phyloP scores from a whole-genome alignment of 1,140 invertebrate species.

The Lordiphosa collinella region DNA sequence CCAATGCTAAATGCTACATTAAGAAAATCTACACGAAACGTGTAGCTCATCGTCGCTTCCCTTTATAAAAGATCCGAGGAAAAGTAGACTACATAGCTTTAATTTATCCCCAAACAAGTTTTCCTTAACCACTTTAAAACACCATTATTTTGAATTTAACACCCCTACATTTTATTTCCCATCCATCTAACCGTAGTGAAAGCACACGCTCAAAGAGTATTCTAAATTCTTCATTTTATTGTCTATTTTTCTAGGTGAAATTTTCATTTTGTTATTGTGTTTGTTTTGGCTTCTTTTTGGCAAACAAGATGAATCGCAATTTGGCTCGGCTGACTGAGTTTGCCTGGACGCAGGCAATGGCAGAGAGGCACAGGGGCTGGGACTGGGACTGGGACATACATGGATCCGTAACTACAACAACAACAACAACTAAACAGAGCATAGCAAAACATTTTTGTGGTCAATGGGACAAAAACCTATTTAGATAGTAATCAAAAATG shows the following conservation, averaged over 20 bases:
- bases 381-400: conserved; percentile 26
- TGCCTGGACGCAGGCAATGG: conserved; percentile 6
- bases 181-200: too few relatives aligned
- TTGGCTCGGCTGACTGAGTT: conserved; percentile 42
- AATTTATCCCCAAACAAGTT: too few relatives aligned
- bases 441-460: conserved; percentile 59
- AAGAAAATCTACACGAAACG: too few relatives aligned
- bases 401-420: conserved; percentile 49
- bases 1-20: too few relatives aligned
- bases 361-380: conserved; percentile 3
- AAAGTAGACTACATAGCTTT: too few relatives aligned
- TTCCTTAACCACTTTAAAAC: too few relatives aligned
- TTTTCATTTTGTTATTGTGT: conserved; percentile 34
- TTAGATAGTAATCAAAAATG: conserved; percentile 69
- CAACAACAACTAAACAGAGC: conserved; percentile 30
- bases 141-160: too few relatives aligned
- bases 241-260: conserved; percentile 4
- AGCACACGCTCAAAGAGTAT: too few relatives aligned
- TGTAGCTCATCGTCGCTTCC: too few relatives aligned
- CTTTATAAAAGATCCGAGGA: too few relatives aligned
- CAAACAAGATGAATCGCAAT: conserved; percentile 53
- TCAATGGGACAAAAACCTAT: conserved; percentile 68
- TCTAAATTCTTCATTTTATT: not conserved
- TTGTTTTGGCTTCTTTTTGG: conserved; percentile 16
- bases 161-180: too few relatives aligned